Percentiles rank a stretch among this genome's conserved stretches.
Conservation (phyloP, 1,140 invertebrate genomes). For the Eupristina koningsbergeri region DNA sequence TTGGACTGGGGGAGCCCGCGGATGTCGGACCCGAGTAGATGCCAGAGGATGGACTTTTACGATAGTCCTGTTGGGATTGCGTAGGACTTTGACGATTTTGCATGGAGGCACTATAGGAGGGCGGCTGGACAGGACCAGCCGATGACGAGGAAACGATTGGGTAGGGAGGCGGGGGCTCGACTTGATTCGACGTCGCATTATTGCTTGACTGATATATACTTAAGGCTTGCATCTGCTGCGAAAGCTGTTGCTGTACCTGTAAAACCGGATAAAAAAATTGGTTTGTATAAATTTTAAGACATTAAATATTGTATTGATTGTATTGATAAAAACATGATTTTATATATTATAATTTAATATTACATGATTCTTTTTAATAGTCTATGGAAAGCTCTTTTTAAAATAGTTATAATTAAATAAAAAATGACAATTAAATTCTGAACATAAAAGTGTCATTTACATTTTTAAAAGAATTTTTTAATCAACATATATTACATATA, state of each 20-base stretch:
- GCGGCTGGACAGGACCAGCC: slow-evolving; percentile 81
- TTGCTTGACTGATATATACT: slow-evolving; percentile 81
- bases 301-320: no score
- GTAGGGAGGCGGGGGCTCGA: slow-evolving; percentile 85
- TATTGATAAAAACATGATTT: no score
- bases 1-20: slow-evolving; percentile 85
- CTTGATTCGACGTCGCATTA: slow-evolving; percentile 68
- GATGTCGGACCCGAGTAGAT: slow-evolving; percentile 87
- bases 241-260: slow-evolving; percentile 86
- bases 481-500: no score
- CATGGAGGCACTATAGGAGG: slow-evolving; percentile 88
- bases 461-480: no score
- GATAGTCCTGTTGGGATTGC: slow-evolving; percentile 82
- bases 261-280: background rate
- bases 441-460: no score
- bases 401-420: no score
- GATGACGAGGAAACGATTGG: slow-evolving; percentile 77
- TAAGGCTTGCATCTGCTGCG: slow-evolving; percentile 90
- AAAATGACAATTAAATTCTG: no score
- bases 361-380: no score
- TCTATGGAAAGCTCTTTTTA: no score
- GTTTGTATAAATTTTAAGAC: no score
- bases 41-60: slow-evolving; percentile 84
- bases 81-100: slow-evolving; percentile 90
- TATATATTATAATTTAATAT: no score